Percentiles rank a stretch among this genome's conserved stretches.
phyloP scores from a whole-genome alignment of 2,113 vertebrate species.

The Lipophrys pholis region DNA sequence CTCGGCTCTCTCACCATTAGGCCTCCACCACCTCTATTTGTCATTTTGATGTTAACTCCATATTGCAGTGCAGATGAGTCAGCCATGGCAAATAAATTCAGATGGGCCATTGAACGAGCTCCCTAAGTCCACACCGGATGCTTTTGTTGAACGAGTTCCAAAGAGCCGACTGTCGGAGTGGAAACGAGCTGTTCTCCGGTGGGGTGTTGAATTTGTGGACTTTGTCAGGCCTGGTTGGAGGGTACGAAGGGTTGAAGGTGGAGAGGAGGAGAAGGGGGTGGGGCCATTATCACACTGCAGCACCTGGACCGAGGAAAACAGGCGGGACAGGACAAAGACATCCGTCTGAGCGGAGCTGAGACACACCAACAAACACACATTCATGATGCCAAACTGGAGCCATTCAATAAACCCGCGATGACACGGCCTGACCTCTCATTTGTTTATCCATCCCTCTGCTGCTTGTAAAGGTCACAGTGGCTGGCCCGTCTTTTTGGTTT shows the following conservation, averaged over 20 bases:
- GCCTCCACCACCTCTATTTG: conserved; percentile 39
- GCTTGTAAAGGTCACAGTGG: conserved; percentile 73
- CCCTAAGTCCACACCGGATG: conserved; percentile 57
- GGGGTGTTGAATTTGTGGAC: conserved; percentile 62
- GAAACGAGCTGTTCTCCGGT: conserved; percentile 52
- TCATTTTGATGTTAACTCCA: conserved; percentile 62
- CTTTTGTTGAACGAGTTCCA: conserved; percentile 70
- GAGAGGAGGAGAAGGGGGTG: conserved; percentile 41
- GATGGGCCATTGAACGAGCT: conserved; percentile 48
- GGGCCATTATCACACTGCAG: conserved; percentile 70
- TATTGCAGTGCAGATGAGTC: conserved; percentile 60
- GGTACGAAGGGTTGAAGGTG: conserved; percentile 34
- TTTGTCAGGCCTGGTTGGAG: conserved; percentile 43
- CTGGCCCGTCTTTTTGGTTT: conserved; percentile 52
- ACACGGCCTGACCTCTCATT: conserved; percentile 48
- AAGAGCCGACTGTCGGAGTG: conserved; percentile 63
- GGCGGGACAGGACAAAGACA: conserved; percentile 61
- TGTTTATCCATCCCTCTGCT: conserved; percentile 67
- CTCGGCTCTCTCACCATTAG: conserved; percentile 51
- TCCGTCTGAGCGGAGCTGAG: conserved; percentile 54
- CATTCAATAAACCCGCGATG: conserved; percentile 2
- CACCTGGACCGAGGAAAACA: conserved; percentile 70
- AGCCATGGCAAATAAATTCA: conserved; percentile 61
- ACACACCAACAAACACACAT: conserved; percentile 17
- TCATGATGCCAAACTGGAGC: conserved; percentile 3